Conservation (phyloP, 1,140 invertebrate species). For the Pogonus chalceus region DNA sequence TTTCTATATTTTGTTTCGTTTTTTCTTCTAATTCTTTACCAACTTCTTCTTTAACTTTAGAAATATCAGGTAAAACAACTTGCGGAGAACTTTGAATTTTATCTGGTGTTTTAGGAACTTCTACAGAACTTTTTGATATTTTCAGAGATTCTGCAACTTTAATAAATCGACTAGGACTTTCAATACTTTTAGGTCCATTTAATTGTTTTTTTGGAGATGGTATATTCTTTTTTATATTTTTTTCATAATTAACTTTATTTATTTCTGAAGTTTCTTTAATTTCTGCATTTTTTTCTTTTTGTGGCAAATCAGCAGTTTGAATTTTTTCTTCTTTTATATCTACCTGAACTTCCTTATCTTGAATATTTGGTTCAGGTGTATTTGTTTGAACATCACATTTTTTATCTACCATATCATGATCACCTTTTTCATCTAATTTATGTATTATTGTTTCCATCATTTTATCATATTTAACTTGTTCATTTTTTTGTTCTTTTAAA, state of each 20-base stretch:
- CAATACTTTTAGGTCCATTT: not conserved
- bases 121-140: too few relatives aligned
- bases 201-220: not conserved
- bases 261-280: not conserved
- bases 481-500: constrained; percentile 25
- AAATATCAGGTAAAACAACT: not conserved
- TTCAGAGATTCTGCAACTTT: too few relatives aligned
- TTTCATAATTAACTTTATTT: not conserved
- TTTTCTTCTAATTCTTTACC: not conserved
- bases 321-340: constrained; percentile 6
- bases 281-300: not conserved
- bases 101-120: not conserved
- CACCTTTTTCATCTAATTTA: constrained; percentile 16
- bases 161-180: too few relatives aligned
- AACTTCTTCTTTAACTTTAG: constrained; percentile 1
- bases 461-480: constrained; percentile 29
- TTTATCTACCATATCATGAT: too few relatives aligned
- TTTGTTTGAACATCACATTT: too few relatives aligned
- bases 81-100: too few relatives aligned
- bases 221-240: not conserved
- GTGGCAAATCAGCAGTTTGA: not conserved
- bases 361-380: constrained; percentile 8
- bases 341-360: constrained; percentile 10
- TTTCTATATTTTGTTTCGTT: not conserved
- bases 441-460: constrained; percentile 22